Conservation (phyloP, 1,140 invertebrate species). For the roundworm (Caenorhabditis elegans) region DNA sequence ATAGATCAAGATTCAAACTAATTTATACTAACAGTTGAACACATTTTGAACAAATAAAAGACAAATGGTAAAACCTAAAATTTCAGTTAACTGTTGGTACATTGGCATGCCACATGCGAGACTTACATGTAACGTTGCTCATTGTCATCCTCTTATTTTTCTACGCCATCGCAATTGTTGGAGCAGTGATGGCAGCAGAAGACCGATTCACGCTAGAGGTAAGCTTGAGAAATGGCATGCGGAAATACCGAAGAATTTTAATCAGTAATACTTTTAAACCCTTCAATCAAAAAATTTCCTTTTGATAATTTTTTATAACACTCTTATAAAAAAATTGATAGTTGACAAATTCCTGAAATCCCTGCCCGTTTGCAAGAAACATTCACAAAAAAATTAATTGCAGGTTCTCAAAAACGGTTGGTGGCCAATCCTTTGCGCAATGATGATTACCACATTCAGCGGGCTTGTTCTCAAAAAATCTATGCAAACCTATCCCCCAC, state of each 20-base stretch:
- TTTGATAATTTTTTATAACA: too few species aligned
- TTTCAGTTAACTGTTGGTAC: slow-evolving; percentile 32
- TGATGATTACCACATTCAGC: slow-evolving; percentile 59
- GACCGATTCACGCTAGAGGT: slow-evolving; percentile 44
- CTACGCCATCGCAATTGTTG: slow-evolving; percentile 38
- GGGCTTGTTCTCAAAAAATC: slow-evolving; percentile 74
- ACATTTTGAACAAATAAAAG: too few species aligned
- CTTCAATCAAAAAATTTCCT: too few species aligned
- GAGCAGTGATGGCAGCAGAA: slow-evolving; percentile 35
- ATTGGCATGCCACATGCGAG: slow-evolving; percentile 11
- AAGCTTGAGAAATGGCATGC: background rate
- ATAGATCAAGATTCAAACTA: too few species aligned
- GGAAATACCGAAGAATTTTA: background rate
- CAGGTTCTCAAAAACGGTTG: slow-evolving; percentile 53
- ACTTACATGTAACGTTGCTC: background rate
- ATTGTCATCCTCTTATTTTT: slow-evolving; percentile 21
- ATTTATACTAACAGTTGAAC: too few species aligned
- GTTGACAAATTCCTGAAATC: too few species aligned
- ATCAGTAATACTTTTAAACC: too few species aligned
- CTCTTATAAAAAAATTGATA: too few species aligned
- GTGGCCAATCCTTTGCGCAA: slow-evolving; percentile 50
- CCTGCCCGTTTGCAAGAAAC: too few species aligned
- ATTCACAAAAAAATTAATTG: background rate
- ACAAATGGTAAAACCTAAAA: too few species aligned
- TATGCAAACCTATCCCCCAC: slow-evolving; percentile 77